Evolutionary conservation across 1,140 invertebrate species (phyloP), one percentile per base, ranked within the genome.

Genomic region (Parapsyche elsis): DNA sequence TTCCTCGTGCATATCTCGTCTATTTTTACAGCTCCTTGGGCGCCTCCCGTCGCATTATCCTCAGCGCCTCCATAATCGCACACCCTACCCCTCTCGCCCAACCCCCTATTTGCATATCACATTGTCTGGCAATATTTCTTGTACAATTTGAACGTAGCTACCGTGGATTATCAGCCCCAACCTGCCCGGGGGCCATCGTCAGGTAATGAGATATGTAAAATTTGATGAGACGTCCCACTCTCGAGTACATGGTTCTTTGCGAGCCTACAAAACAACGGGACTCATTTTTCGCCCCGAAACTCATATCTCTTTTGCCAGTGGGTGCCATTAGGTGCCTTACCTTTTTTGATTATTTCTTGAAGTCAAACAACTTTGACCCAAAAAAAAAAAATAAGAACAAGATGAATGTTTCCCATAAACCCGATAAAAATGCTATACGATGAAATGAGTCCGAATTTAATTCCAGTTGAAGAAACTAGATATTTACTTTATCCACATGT

Each of bases 121-220:
- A 67, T 75, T 70, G 81, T 80, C 81, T 78, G 76, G 76, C 67
- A 78, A 83, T 83, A 83, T 83, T 79, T 80, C 71, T 80, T 76
- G 71, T 76, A 77, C 71, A 67, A 70, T 79, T 71, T 77, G 26
- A 9, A 30, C 38, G 64, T 53, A 59, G 9, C 71, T 74, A 19
- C 70, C 26, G 19, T 30, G 23, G 45, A 16, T 57, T 76, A 76
- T 82, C 73, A 59, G 61, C 64, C 74, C 71, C 77, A 74, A 30
- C 80, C 9, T 26, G 21, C 70, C 21, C 38, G 1, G 14, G 61
- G 61, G 12, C 71, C 71, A 78, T 81, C 78, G 71, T 61, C 38
- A 64, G 21, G 71, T 82, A 80, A 82, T 80, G 81, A 82, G 78
- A 82, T 82, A 80, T 82, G 78, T 76, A 82, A 82, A 80, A 80